phyloP scores from a whole-genome alignment of 2,797 vertebrate species.

The Acipenser transmontanus region DNA sequence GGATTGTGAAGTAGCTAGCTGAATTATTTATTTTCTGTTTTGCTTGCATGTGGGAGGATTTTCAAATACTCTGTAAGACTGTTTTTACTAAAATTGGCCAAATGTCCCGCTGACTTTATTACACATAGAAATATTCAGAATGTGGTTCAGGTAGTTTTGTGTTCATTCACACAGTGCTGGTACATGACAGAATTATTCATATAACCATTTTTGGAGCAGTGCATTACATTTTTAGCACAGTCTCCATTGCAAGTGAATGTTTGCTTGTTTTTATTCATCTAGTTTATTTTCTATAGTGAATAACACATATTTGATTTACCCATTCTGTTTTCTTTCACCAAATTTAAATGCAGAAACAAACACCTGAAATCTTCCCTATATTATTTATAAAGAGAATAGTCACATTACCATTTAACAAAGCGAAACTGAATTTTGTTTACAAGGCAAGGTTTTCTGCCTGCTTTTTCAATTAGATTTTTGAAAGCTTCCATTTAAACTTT shows the following conservation, averaged over 20 bases:
- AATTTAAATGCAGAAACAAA: conserved; percentile 39
- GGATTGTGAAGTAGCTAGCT: no score
- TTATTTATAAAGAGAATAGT: conserved; percentile 67
- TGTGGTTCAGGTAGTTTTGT: background rate
- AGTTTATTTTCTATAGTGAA: background rate
- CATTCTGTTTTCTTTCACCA: background rate
- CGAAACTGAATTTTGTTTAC: conserved; percentile 76
- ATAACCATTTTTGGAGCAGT: background rate
- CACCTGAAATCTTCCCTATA: conserved; percentile 59
- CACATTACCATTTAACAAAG: conserved; percentile 75
- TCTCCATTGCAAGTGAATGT: conserved; percentile 1
- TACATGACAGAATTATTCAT: background rate
- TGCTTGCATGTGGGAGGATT: no score
- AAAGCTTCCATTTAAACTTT: conserved; percentile 60
- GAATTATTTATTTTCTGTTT: no score
- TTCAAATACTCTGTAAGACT: no score
- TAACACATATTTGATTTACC: no score
- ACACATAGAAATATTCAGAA: background rate
- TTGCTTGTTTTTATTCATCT: conserved; percentile 29
- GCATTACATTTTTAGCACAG: conserved; percentile 10
- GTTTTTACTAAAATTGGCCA: no score
- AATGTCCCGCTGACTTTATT: background rate
- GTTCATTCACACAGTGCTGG: background rate
- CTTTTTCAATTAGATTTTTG: conserved; percentile 69
- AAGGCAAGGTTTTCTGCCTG: conserved; percentile 51